These are phyloP conservation scores for Seira ritae DNA, from an alignment of 2,888 invertebrate species.

Conservation along the genomic window DNA sequence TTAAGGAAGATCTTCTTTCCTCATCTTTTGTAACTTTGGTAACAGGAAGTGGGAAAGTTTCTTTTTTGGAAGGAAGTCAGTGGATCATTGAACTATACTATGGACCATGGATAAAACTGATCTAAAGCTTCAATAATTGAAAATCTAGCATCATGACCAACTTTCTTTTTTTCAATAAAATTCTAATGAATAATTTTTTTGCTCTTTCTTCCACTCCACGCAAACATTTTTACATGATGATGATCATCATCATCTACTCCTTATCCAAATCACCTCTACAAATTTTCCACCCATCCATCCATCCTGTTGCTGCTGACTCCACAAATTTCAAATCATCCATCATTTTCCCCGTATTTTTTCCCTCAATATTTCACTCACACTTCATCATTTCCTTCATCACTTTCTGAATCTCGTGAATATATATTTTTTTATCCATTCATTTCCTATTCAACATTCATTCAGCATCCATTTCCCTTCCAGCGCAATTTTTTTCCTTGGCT, in stretches of 20 bases:
- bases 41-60: neutral
- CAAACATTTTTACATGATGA: neutral
- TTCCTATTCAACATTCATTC: neutral
- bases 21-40: neutral
- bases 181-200: too few relatives aligned
- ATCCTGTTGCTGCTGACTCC: conserved; percentile 37
- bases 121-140: too few relatives aligned
- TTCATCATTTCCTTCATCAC: conserved; percentile 20
- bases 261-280: neutral
- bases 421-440: conserved; percentile 9
- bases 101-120: too few relatives aligned
- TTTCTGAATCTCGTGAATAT: neutral
- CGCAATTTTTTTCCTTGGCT: neutral
- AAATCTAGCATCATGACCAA: too few relatives aligned
- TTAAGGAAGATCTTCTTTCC: too few relatives aligned
- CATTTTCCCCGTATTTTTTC: conserved; percentile 6
- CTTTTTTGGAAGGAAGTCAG: neutral
- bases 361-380: conserved; percentile 21
- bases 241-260: neutral
- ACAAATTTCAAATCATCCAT: conserved; percentile 18
- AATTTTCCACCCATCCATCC: neutral
- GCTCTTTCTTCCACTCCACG: neutral
- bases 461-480: neutral
- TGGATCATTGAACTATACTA: too few relatives aligned
- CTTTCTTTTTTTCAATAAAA: too few relatives aligned